These are phyloP conservation scores for Bos indicus DNA, from an alignment of 2,113 vertebrate genomes.

Conservation along the genomic window DNA sequence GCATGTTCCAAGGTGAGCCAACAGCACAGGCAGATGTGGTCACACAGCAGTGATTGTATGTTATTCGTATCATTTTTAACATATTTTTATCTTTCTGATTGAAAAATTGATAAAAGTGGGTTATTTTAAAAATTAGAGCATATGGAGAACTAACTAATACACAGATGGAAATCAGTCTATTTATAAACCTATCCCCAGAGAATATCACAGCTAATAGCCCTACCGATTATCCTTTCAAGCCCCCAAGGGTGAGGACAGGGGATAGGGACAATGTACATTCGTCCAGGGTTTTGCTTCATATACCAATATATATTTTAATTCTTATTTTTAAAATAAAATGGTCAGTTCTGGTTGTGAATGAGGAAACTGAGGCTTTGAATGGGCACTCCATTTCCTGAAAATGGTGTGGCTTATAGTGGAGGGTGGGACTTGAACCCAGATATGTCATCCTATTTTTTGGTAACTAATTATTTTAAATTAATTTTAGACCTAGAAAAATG, in stretches of 20 bases:
- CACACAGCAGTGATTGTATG: too few relatives aligned
- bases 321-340: neutral
- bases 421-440: neutral
- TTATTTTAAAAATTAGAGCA: neutral
- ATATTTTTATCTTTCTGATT: neutral
- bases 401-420: neutral
- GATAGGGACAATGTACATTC: neutral
- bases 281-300: neutral
- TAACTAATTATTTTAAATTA: neutral
- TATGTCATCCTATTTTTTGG: neutral
- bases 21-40: neutral
- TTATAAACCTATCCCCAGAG: neutral
- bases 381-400: neutral
- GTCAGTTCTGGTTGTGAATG: neutral
- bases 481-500: neutral
- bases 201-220: neutral
- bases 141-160: neutral
- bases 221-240: too few relatives aligned
- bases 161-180: neutral
- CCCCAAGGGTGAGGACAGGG: too few relatives aligned
- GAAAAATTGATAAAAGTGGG: neutral
- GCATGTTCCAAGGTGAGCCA: neutral
- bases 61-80: neutral
- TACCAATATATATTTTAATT: neutral
- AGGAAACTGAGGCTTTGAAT: neutral